A percentile compares a stretch with the other conserved stretches of the same genome.
phyloP scores from a whole-genome alignment of 2,113 vertebrate genomes.

The Gyps fulvus region DNA sequence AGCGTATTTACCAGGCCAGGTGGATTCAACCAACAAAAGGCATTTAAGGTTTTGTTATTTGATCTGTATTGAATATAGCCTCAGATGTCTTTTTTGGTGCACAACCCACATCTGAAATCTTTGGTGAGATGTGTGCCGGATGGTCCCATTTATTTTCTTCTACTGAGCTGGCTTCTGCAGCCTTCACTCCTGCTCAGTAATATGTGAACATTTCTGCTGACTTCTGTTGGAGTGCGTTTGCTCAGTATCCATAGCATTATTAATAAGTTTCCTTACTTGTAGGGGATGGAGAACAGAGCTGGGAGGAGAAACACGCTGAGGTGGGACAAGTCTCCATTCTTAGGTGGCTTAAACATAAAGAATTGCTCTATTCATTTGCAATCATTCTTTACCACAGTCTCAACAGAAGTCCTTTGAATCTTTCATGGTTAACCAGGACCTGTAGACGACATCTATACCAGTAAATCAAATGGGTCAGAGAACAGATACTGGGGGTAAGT shows the following conservation, averaged over 20 bases:
- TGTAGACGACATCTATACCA: not conserved
- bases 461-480: not conserved
- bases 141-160: not conserved
- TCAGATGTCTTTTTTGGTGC: not conserved
- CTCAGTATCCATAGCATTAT: not conserved
- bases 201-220: not conserved
- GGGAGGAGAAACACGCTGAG: not conserved
- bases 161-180: not conserved
- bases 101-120: not conserved
- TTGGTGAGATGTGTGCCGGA: not conserved
- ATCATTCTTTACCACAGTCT: not conserved
- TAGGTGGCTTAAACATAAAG: not conserved
- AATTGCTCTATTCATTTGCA: not conserved
- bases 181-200: not conserved
- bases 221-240: not conserved
- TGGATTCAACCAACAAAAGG: constrained; percentile 1
- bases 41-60: constrained; percentile 8
- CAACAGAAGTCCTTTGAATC: not conserved
- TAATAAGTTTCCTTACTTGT: not conserved
- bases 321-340: not conserved
- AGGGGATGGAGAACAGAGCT: not conserved
- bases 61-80: not conserved
- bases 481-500: not conserved
- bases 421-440: not conserved
- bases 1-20: not conserved